Evolutionary conservation across 2,888 invertebrate genomes (phyloP).

Genomic region (Amorpha juglandis): DNA sequence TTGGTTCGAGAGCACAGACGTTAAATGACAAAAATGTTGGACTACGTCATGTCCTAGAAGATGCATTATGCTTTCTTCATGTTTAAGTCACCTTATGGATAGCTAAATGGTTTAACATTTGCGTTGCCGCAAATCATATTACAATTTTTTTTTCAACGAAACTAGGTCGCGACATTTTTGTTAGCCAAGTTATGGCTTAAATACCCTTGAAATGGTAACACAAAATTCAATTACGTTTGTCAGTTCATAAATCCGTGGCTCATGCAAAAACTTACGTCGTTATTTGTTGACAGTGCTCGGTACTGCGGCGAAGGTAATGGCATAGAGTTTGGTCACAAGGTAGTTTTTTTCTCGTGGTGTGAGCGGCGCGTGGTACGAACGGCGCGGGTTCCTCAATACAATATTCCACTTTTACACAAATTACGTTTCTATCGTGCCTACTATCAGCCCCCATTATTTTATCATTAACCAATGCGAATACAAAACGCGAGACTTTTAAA

Average conservation of each 20-base stretch:
- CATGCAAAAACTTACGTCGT: constrained; percentile 58
- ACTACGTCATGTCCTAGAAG: not conserved
- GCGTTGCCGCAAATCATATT: constrained; percentile 28
- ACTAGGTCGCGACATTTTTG: constrained; percentile 45
- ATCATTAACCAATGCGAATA: constrained; percentile 78
- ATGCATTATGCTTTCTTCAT: not conserved
- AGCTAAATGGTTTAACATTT: not conserved
- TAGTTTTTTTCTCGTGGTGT: constrained; percentile 71
- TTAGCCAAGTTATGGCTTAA: constrained; percentile 34
- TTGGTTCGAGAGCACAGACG: constrained; percentile 28
- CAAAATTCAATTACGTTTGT: constrained; percentile 47
- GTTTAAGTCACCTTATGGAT: not conserved
- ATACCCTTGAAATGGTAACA: constrained; percentile 50
- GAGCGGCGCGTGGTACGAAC: constrained; percentile 73
- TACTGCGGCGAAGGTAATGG: constrained; percentile 55
- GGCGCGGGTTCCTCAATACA: constrained; percentile 62
- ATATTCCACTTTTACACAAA: constrained; percentile 79
- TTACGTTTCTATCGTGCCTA: constrained; percentile 82
- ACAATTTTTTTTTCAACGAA: constrained; percentile 60
- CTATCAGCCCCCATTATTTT: constrained; percentile 81
- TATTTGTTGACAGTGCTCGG: constrained; percentile 53
- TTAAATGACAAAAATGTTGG: not conserved
- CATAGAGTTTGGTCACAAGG: constrained; percentile 68
- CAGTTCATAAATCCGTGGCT: constrained; percentile 54
- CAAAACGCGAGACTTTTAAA: constrained; percentile 59